Conservation (phyloP, 2,888 invertebrate species). For the Schizaphis graminum region DNA sequence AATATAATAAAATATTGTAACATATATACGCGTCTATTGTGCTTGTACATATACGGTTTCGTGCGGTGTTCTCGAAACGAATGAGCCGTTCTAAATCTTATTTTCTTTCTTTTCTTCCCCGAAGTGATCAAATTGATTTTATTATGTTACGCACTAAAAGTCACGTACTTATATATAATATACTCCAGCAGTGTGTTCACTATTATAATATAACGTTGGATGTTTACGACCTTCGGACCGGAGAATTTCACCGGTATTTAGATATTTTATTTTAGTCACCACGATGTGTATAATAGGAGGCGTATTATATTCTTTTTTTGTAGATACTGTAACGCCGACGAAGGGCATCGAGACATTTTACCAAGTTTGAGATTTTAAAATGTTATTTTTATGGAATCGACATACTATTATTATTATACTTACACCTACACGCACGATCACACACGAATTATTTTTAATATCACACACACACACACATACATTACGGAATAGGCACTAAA, state of each 20-base stretch:
- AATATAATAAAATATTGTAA: neutral
- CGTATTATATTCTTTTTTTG: neutral
- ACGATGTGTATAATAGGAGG: neutral
- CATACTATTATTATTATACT: neutral
- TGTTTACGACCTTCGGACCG: conserved; percentile 35
- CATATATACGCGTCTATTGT: conserved; percentile 16
- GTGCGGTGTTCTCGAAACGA: conserved; percentile 40
- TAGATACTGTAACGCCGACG: neutral
- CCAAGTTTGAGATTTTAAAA: neutral
- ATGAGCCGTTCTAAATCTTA: conserved; percentile 37
- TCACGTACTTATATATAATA: conserved; percentile 35
- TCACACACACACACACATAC: neutral
- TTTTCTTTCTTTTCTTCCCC: conserved; percentile 16
- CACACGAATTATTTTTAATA: neutral
- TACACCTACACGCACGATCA: neutral
- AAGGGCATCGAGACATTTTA: neutral
- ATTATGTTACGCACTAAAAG: conserved; percentile 40
- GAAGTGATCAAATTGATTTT: conserved; percentile 33
- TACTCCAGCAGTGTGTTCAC: neutral
- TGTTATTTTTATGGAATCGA: conserved; percentile 1
- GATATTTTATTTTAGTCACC: neutral
- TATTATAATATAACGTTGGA: neutral
- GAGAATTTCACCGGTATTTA: conserved; percentile 12
- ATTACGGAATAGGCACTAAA: neutral
- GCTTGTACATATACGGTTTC: neutral